These are phyloP conservation scores for Heliconius charithonia DNA, from an alignment of 2,888 invertebrate genomes.

Conservation along the genomic window DNA sequence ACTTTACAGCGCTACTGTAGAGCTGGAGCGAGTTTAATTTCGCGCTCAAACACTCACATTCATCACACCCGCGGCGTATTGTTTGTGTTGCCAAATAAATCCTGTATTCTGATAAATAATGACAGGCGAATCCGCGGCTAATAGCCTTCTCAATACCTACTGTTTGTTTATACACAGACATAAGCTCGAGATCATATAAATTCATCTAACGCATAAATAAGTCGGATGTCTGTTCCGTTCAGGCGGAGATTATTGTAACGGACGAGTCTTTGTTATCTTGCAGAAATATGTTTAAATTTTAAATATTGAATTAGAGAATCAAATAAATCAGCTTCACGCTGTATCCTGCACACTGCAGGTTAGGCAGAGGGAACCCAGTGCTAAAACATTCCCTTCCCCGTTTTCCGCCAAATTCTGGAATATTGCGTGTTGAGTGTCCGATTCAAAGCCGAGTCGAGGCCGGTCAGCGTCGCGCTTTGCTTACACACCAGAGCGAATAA, in stretches of 20 bases:
- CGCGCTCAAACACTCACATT: conserved; percentile 32
- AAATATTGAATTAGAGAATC: no score
- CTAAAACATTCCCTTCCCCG: no score
- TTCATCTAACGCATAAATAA: conserved; percentile 22
- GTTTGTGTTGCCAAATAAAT: conserved; percentile 33
- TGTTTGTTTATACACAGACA: conserved; percentile 23
- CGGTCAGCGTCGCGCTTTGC: no score
- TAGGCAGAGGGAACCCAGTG: no score
- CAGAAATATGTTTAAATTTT: neutral
- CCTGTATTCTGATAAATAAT: conserved; percentile 29
- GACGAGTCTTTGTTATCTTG: neutral
- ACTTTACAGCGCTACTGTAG: neutral
- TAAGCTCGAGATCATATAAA: conserved; percentile 27
- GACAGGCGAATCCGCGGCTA: conserved; percentile 31
- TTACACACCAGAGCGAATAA: no score
- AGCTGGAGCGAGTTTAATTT: conserved; percentile 19
- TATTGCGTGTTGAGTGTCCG: no score
- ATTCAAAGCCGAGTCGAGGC: no score
- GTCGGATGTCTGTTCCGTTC: neutral
- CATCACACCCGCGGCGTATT: conserved; percentile 35
- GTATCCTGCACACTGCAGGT: no score
- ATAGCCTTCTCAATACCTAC: conserved; percentile 32
- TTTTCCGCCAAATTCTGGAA: no score
- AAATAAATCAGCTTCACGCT: no score
- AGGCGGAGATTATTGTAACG: neutral